Conservation (phyloP, 1,140 invertebrate genomes). For the Aphidius gifuensis region DNA sequence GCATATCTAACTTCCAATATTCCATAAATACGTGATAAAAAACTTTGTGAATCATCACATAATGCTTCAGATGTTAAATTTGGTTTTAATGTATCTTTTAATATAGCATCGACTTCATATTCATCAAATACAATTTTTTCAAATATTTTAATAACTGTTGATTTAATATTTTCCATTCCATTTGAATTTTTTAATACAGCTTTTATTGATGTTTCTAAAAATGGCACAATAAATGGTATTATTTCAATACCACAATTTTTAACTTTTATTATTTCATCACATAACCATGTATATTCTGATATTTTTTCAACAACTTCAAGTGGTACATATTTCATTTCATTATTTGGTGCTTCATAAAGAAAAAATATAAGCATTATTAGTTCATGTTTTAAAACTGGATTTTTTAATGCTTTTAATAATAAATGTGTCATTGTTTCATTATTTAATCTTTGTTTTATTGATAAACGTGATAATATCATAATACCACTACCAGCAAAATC, state of each 20-base stretch:
- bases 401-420: constrained; percentile 60
- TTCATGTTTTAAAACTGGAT: constrained; percentile 57
- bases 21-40: constrained; percentile 47
- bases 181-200: constrained; percentile 28
- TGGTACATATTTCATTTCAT: constrained; percentile 52
- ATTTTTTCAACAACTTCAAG: constrained; percentile 55
- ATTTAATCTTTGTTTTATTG: constrained; percentile 63
- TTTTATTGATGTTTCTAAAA: constrained; percentile 50
- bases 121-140: constrained; percentile 54
- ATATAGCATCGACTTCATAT: constrained; percentile 46
- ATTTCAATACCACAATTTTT: constrained; percentile 54
- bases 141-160: constrained; percentile 53
- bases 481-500: constrained; percentile 74
- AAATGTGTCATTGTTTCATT: constrained; percentile 61
- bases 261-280: constrained; percentile 54
- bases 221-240: constrained; percentile 55
- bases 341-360: constrained; percentile 61
- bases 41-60: constrained; percentile 29
- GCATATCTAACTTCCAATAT: constrained; percentile 65
- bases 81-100: constrained; percentile 31
- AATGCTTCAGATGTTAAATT: constrained; percentile 31
- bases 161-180: constrained; percentile 24
- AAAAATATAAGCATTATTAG: constrained; percentile 59
- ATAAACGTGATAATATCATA: constrained; percentile 70
- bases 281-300: constrained; percentile 53